Conservation (phyloP, 2,888 invertebrate species). For the Lasius platythorax region DNA sequence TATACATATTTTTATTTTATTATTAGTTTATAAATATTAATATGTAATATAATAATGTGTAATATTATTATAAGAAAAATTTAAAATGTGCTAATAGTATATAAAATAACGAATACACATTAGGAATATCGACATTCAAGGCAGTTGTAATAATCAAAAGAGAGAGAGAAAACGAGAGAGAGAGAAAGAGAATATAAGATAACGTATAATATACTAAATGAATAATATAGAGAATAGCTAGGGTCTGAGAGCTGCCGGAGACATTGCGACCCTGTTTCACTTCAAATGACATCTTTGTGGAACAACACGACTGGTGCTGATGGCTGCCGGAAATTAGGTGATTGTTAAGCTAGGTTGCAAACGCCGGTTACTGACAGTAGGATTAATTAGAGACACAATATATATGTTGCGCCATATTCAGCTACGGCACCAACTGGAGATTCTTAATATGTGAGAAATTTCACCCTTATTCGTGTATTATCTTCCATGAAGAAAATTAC, state of each 20-base stretch:
- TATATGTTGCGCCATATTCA: neutral
- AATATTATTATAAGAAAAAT: no score
- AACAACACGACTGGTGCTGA: constrained; percentile 63
- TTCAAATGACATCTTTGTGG: constrained; percentile 57
- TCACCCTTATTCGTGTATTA: neutral
- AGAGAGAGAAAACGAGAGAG: no score
- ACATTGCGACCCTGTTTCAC: constrained; percentile 35
- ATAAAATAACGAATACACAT: no score
- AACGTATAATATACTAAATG: neutral
- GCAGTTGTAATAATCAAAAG: neutral
- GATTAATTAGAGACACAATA: constrained; percentile 37
- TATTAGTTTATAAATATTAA: no score
- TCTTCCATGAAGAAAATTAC: neutral
- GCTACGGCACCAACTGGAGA: neutral
- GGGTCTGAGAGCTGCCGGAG: constrained; percentile 1
- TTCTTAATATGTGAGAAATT: neutral
- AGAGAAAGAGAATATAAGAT: neutral
- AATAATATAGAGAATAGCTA: neutral
- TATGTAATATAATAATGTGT: no score
- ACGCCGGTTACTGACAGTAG: neutral
- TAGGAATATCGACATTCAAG: no score
- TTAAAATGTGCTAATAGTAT: no score
- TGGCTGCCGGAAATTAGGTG: constrained; percentile 53
- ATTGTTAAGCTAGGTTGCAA: constrained; percentile 66
- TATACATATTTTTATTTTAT: no score